These are phyloP conservation scores for Isurus oxyrinchus DNA, from an alignment of 2,113 vertebrate species.

Conservation along the genomic window DNA sequence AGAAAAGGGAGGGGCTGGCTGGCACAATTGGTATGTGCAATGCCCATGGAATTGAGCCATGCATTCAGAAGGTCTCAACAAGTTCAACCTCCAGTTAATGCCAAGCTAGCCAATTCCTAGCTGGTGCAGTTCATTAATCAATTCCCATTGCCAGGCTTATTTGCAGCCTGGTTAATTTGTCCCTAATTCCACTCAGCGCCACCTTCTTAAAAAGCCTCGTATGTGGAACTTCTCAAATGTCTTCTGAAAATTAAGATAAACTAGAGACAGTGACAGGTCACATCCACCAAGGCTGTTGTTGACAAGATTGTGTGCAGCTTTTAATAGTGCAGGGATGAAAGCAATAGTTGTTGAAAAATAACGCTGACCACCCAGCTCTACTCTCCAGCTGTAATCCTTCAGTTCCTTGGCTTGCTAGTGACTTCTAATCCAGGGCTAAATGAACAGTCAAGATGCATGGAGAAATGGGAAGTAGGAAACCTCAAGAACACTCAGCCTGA, in stretches of 20 bases:
- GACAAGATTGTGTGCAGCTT: neutral
- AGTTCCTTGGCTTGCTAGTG: neutral
- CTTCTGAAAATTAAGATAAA: neutral
- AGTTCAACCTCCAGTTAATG: neutral
- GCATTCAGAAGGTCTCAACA: neutral
- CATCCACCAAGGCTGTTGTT: neutral
- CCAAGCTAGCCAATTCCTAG: neutral
- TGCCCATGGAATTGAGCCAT: neutral
- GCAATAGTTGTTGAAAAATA: neutral
- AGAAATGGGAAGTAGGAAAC: neutral
- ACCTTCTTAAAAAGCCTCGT: neutral
- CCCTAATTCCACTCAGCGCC: neutral
- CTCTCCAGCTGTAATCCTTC: neutral
- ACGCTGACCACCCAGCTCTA: neutral
- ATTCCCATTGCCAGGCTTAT: neutral
- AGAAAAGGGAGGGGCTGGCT: neutral
- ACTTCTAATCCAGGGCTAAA: neutral
- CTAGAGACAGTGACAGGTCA: neutral
- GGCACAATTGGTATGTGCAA: neutral
- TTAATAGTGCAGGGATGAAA: neutral
- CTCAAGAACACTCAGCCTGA: neutral
- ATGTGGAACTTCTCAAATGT: neutral
- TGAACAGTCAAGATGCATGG: neutral
- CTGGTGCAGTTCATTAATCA: neutral
- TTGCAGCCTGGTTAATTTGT: neutral